Conservation (phyloP, 1,140 invertebrate genomes). For the Drosophila yakuba region DNA sequence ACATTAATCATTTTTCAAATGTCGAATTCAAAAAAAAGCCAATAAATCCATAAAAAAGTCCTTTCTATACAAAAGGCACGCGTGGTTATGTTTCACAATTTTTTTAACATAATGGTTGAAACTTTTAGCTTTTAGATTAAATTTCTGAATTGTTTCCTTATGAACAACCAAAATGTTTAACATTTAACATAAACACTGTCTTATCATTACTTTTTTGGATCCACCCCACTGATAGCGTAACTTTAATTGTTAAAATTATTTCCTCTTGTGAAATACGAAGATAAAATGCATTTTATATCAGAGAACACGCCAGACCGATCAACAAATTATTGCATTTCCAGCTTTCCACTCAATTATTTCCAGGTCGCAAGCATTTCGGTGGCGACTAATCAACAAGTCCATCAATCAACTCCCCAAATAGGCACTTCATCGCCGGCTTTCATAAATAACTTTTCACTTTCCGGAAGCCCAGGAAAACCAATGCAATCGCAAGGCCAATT, state of each 20-base stretch:
- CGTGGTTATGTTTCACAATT: too few relatives aligned
- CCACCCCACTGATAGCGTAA: too few relatives aligned
- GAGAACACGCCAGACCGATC: slow-evolving; percentile 50
- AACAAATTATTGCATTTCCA: slow-evolving; percentile 68
- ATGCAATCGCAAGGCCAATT: slow-evolving; percentile 60
- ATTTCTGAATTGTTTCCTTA: too few relatives aligned
- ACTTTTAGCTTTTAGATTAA: too few relatives aligned
- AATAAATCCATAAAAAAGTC: too few relatives aligned
- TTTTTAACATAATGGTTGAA: too few relatives aligned
- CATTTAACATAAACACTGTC: too few relatives aligned
- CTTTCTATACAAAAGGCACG: too few relatives aligned
- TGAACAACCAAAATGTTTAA: too few relatives aligned
- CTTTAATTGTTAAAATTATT: slow-evolving; percentile 54
- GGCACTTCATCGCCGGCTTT: slow-evolving; percentile 63
- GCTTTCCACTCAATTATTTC: slow-evolving; percentile 69
- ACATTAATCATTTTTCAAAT: slow-evolving; percentile 16
- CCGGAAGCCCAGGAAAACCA: slow-evolving; percentile 26
- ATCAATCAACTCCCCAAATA: slow-evolving; percentile 44
- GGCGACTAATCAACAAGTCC: slow-evolving; percentile 54
- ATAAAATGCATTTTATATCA: slow-evolving; percentile 39
- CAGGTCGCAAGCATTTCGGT: slow-evolving; percentile 30
- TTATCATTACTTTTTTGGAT: too few relatives aligned
- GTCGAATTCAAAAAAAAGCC: neutral
- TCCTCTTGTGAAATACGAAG: slow-evolving; percentile 60
- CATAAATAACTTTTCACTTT: slow-evolving; percentile 73